Evolutionary conservation across 2,113 vertebrate genomes (phyloP).

Genomic region (Pangasianodon gigas): DNA sequence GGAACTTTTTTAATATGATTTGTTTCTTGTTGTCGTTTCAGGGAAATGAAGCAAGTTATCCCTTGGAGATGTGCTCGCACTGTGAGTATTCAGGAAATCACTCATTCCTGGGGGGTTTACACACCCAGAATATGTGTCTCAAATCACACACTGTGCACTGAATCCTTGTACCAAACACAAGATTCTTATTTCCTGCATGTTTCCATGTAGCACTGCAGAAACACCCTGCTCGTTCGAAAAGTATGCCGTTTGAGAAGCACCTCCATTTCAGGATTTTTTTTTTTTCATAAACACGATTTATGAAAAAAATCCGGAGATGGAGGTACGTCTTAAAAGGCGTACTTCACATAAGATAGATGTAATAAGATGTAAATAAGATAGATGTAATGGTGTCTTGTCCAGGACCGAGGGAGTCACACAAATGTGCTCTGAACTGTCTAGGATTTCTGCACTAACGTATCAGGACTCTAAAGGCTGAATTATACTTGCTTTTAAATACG

Average conservation of each 20-base stretch:
- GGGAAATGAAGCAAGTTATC: constrained; percentile 97
- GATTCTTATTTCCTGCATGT: too few relatives aligned
- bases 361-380: too few relatives aligned
- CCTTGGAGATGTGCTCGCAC: constrained; percentile 97
- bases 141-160: neutral
- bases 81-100: constrained; percentile 79
- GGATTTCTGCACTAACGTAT: too few relatives aligned
- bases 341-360: too few relatives aligned
- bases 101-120: neutral
- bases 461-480: neutral
- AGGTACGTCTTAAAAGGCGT: too few relatives aligned
- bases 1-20: constrained; percentile 21
- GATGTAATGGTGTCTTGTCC: too few relatives aligned
- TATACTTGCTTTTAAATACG: neutral
- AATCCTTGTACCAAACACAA: too few relatives aligned
- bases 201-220: neutral
- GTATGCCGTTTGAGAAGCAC: too few relatives aligned
- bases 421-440: too few relatives aligned
- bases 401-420: neutral
- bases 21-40: constrained; percentile 63
- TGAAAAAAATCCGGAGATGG: too few relatives aligned
- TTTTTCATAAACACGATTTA: too few relatives aligned
- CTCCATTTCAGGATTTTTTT: too few relatives aligned
- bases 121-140: neutral
- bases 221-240: neutral